Evolutionary conservation across 2,888 invertebrate species (phyloP), one percentile per base, ranked within the genome.

Genomic region (Diarsia brunnea): DNA sequence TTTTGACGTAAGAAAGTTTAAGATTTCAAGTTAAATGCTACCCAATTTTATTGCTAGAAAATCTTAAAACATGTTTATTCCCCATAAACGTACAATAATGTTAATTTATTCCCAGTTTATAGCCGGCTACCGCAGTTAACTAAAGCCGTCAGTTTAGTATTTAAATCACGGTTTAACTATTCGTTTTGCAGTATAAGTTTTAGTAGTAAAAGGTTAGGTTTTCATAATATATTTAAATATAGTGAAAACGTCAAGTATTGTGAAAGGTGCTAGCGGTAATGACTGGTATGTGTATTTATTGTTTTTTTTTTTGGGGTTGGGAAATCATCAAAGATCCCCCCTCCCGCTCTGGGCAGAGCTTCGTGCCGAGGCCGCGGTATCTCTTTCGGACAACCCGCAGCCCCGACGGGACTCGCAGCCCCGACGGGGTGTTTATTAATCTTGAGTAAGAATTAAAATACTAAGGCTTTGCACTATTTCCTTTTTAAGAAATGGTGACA

Each of bases 111-210:
- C 21, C 24, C 49, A 64, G 27, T 58, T 69, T 63, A 77, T 43
- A 27, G 58, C 27, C 27, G 60, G 45, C 45, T 75, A 43, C 47
- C 4, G 14, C 45, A 38, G 21, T 45, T 24, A 31, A 16, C 31
- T 31, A 14, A 55, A 64, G 24, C 16, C 1, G 49, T 69, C 11
- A 7, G 60, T 45, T 53, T 2, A 64, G 31, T 77, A 68, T 77
- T 77, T 58, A 68, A 68, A 66, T 58, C 11, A 24, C 11, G 4
- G 10, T 68, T 78, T 78, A 45, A 69, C 49, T 64, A 45, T 69
- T 60, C 49, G 21, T 38, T 64, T 63, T 49, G 78, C 55, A 68
- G 63, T 76, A 75, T 55, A 69, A 78, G 10, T 69, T 77, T 69
- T 69, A 76, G 16, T 38, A 60, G 24, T 66, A 16, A 55, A 43